Evolutionary conservation across 1,140 invertebrate genomes (phyloP), one percentile per base, ranked within the genome.

Genomic region (Dendrolimus kikuchii): DNA sequence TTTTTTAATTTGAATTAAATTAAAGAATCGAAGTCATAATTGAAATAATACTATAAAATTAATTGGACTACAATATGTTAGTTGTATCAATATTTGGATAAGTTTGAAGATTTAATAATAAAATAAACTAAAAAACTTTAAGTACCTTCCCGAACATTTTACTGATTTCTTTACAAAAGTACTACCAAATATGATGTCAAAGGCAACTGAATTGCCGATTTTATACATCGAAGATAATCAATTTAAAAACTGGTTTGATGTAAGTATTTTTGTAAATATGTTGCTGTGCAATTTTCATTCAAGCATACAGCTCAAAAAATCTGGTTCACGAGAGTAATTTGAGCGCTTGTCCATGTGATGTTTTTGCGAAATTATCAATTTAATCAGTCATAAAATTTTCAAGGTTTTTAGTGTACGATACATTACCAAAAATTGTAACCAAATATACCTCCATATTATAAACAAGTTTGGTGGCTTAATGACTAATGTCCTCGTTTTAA

Each of bases 141-240:
- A 54, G 38, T 64, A 69, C 66, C 66, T 66, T 66, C 7, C 41
- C 8, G 6, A 57, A 55, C 64, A 71, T 71, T 37, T 47, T 67
- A 52, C 7, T 61, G 55, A 51, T 54, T 48, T 55, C 49, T 46
- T 51, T 41, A 10, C 58, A 46, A 61, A 57, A 57, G 38, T 54
- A 50, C 44, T 53, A 50, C 37, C 50, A 49, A 54, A 45, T 62
- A 46, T 71, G 60, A 60, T 58, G 43, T 41, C 49, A 39, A 40
- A 57, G 52, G 38, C 41, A 46, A 44, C 42, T 51, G 39, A 59
- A 51, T 50, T 57, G 53, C 52, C 10, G 57, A 52, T 57, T 71
- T 71, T 71, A 71, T 71, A 71, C 62, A 47, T 49, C 52, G 47
- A 57, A 58, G 62, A 53, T 55, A 59, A 55, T 53, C 46, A 10